Conservation (phyloP, 2,797 vertebrate species). For the Xyrichtys novacula region DNA sequence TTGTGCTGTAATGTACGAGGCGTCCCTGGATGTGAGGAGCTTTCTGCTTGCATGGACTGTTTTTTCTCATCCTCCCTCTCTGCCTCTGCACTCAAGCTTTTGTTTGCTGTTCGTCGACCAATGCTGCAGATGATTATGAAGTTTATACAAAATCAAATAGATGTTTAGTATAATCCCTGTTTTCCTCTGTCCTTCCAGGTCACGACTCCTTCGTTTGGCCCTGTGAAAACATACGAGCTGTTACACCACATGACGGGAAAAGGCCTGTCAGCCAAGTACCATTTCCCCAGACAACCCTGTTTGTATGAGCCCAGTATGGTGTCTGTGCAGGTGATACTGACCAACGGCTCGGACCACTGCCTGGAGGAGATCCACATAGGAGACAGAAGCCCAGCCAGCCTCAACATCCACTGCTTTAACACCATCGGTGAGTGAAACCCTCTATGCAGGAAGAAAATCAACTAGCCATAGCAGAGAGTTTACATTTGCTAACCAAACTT, state of each 20-base stretch:
- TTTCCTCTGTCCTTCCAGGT: constrained; percentile 79
- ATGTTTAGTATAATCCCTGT: neutral
- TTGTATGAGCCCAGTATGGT: constrained; percentile 91
- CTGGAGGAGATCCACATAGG: constrained; percentile 91
- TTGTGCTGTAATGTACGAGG: constrained; percentile 44
- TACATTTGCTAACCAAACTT: too few species aligned
- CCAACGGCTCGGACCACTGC: constrained; percentile 88
- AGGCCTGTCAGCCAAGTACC: constrained; percentile 92
- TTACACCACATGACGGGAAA: constrained; percentile 97
- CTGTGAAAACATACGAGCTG: constrained; percentile 87
- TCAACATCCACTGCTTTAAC: constrained; percentile 90
- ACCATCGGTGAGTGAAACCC: constrained; percentile 87
- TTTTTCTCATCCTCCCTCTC: constrained; percentile 4
- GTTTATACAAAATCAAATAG: neutral
- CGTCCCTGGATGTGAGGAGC: constrained; percentile 17
- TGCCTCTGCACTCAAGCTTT: constrained; percentile 12
- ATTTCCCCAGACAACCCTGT: constrained; percentile 91
- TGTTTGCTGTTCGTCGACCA: constrained; percentile 1
- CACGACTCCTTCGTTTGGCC: constrained; percentile 86
- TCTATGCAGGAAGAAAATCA: too few species aligned
- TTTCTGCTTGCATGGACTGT: constrained; percentile 12
- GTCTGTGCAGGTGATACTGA: constrained; percentile 90
- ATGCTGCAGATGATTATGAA: neutral
- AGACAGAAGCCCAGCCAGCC: constrained; percentile 85
- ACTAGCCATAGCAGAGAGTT: neutral